Conservation (phyloP, 2,113 vertebrate genomes). For the Siniperca knerii region DNA sequence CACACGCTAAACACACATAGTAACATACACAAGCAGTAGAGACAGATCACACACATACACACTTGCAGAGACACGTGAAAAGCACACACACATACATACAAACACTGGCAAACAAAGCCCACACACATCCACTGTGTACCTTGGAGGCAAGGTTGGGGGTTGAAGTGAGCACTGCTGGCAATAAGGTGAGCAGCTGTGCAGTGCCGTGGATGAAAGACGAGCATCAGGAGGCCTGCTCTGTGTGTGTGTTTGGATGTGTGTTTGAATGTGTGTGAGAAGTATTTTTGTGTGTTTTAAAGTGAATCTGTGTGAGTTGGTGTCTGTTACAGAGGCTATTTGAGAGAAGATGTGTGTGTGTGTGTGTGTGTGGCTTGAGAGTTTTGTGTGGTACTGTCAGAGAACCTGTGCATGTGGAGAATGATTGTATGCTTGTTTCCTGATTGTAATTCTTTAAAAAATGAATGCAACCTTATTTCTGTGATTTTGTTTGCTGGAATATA, state of each 20-base stretch:
- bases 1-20: not conserved
- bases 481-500: not conserved
- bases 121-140: slow-evolving; percentile 74
- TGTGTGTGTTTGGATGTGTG: slow-evolving; percentile 46
- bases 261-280: slow-evolving; percentile 15
- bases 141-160: slow-evolving; percentile 79
- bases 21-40: not conserved
- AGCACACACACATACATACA: slow-evolving; percentile 11
- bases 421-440: not conserved
- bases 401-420: slow-evolving; percentile 2
- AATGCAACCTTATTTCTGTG: not conserved
- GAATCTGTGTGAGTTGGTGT: slow-evolving; percentile 21
- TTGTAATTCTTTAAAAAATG: not conserved
- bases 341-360: slow-evolving; percentile 28
- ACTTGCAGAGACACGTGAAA: not conserved
- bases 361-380: slow-evolving; percentile 23
- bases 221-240: slow-evolving; percentile 71
- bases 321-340: slow-evolving; percentile 9
- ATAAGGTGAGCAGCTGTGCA: slow-evolving; percentile 86
- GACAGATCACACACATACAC: not conserved
- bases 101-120: slow-evolving; percentile 65
- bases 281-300: slow-evolving; percentile 32
- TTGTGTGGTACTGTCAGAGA: slow-evolving; percentile 5
- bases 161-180: slow-evolving; percentile 78
- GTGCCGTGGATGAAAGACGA: slow-evolving; percentile 78